Evolutionary conservation across 1,140 invertebrate genomes (phyloP), one percentile per base, ranked within the genome.

Genomic region (Drosophila athabasca): DNA sequence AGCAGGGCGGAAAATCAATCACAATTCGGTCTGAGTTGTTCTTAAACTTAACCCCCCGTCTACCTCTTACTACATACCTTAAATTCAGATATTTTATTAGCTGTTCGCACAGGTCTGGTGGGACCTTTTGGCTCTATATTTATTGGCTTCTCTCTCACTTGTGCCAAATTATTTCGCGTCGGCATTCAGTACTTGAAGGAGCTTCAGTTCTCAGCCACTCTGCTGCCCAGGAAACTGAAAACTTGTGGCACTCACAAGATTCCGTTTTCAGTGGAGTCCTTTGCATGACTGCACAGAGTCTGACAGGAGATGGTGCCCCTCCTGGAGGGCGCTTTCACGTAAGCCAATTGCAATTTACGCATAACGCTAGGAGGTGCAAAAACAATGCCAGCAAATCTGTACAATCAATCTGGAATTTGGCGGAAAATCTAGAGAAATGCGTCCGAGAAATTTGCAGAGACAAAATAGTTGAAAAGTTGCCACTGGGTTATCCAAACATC

Each of bases 241-340:
- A 74, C 31, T 74, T 74, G 53, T 58, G 70, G 71, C 71, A 74
- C 71, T 73, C 69, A 74, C n/a, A n/a, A n/a, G n/a, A n/a, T n/a
- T n/a, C n/a, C n/a, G 11, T 29, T 49, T 54, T 49, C 44, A 26
- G 26, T n/a, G 50, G 11, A 73, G 41, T 19, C 17, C 17, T 19
- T 19, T 19, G 17, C 17, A 19, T 19, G 17, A 19, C 17, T 19
- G 17, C 17, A 19, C 17, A 19, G 17, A 19, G 59, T 53, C 52
- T 58, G 71, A 53, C 60, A 53, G 44, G 31, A 50, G 22, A 13
- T 39, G 15, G 9, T 7, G 19, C 19, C 8, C 9, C 1, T 6
- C 17, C 17, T 19, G 17, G 8, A 7, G 2, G 17, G 31, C 22
- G 26, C 19, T 29, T 13, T 19, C 29, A 1, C 7, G 31, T 31